A percentile compares a stretch with the other conserved stretches of the same genome.
phyloP scores from a whole-genome alignment of 2,888 invertebrate species.

The Lepidochrysops patricia region DNA sequence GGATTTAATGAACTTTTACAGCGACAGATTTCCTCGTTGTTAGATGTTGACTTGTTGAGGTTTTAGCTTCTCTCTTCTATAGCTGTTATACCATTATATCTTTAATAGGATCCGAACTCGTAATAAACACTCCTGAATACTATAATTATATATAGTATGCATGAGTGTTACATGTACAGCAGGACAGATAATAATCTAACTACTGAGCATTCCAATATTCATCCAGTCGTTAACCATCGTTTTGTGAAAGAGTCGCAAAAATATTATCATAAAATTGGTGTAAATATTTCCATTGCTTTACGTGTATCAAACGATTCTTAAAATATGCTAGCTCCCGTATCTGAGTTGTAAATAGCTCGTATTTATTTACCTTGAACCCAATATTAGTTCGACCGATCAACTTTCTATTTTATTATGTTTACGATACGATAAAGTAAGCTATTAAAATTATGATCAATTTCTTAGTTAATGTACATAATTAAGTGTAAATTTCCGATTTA shows the following conservation, averaged over 20 bases:
- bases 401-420: neutral
- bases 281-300: neutral
- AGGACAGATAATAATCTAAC: no score
- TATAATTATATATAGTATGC: no score
- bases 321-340: neutral
- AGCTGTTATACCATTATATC: no score
- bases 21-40: no score
- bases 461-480: neutral
- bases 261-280: neutral
- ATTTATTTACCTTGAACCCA: neutral
- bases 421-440: neutral
- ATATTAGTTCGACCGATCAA: neutral
- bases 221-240: neutral
- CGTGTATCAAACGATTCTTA: neutral
- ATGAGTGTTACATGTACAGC: no score
- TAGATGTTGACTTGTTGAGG: neutral
- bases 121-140: no score
- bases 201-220: neutral
- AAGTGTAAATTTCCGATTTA: no score
- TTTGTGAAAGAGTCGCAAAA: neutral
- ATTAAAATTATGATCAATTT: neutral
- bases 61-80: no score
- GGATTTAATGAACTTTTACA: neutral
- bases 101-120: no score
- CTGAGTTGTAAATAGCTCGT: neutral